Base-by-base conservation (phyloP, 1,140 invertebrate genomes). In the Bombus fervidus region DNA sequence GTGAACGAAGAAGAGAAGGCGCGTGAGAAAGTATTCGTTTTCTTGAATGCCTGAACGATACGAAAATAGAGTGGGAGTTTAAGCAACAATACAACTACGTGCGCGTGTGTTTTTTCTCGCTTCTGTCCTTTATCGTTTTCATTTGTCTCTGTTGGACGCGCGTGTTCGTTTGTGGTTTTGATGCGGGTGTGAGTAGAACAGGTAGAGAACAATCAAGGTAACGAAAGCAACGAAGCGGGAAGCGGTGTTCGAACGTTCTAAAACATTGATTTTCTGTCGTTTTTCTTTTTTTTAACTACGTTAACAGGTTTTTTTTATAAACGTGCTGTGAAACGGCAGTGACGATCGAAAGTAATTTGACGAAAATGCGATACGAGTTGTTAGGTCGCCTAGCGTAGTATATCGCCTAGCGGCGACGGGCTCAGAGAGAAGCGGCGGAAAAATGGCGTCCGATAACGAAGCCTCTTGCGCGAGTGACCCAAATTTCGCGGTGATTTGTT, bases 401-500 rank as follows among this genome's bases (percentile, higher is more conserved):
- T 80, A 79, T 87, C 89, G 89, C 81, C 81, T 89, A 76, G 81
- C 66, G 82, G 82, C 89, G 86, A 90, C 83, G 86, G 85, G 87
- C 88, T 76, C 88, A 82, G 85, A 84, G 90, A 89, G 89, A 88
- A 91, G 88, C 91, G 91, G 92, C 88, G 91, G 92, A 95, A 95
- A 97, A 97, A 98, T 98, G 97, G 97, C 97, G 97, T 97, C 97
- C 94, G 97, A 97, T 96, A 96, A 96, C 95, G 97, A 97, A 96
- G 96, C 96, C 96, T 97, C 97, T 93, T 98, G 98, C 96, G 97
- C 97, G 96, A 97, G 97, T 96, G 98, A 99, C 97, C 98, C 98
- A 93, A 98, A 99, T 97, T 99, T 99, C 95, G 98, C 98, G 92
- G 97, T 98, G 94, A 98, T 99, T 95, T 99, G 98, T 96, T 98